Base-by-base conservation (phyloP, 2,888 invertebrate species). In the Hoplodrina blanda region DNA sequence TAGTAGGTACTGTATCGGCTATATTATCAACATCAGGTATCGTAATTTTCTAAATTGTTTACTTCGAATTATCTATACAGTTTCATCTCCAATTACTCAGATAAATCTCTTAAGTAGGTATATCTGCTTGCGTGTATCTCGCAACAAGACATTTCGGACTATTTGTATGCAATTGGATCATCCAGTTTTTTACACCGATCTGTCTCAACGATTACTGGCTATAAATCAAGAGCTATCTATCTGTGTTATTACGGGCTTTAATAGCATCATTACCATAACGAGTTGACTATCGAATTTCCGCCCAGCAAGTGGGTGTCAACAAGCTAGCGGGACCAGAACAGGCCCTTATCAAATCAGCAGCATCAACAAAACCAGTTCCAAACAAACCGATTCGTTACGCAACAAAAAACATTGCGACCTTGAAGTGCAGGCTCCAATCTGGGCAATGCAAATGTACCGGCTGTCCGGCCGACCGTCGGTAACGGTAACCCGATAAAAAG, bases 401-500 rank as follows among this genome's bases (percentile, higher is more conserved):
- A 77, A 83, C 67, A 53, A 71, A 81, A 72, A 76, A 71, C 62
- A 44, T 54, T 65, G 74, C 74, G 85, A 76, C 85, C 85, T 85
- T 85, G 85, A 78, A 75, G 66, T 70, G 74, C 77, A 74, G 83
- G 65, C 57, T 73, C 41, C 60, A 71, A 77, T 65, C 69, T 68
- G 69, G 56, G 49, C 67, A 59, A 82, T 83, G 76, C 78, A 77
- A 84, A 84, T 82, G 55, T 53, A 52, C 30, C 72, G 65, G 68
- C 78, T 81, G 81, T 71, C 76, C 62, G 54, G 37, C 54, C 69
- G 64, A 67, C 62, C 57, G 56, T 15, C 49, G 60, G 59, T 85
- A 88, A 87, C 88, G 88, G 88, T 83, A 73, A 68, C 71, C 60
- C 46, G 59, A 83, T 80, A 89, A 89, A 87, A 89, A 87, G 82